Conservation (phyloP, 2,113 vertebrate genomes). For the Fulica atra region DNA sequence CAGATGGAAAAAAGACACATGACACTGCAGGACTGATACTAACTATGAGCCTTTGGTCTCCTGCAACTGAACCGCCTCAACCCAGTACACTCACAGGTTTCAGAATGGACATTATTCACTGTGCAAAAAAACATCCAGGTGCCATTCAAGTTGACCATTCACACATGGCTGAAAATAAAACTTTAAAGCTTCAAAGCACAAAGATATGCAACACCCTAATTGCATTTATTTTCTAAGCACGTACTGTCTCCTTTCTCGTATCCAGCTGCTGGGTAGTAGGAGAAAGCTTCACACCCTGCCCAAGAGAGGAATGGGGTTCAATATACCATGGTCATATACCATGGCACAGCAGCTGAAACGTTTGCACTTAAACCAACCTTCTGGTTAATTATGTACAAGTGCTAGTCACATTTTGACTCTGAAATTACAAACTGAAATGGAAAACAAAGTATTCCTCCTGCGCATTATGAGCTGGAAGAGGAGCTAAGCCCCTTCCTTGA, state of each 20-base stretch:
- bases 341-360: neutral
- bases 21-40: neutral
- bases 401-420: neutral
- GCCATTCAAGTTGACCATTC: neutral
- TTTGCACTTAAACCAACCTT: neutral
- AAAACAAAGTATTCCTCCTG: neutral
- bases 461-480: neutral
- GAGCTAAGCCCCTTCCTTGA: neutral
- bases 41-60: neutral
- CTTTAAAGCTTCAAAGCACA: neutral
- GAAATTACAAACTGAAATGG: neutral
- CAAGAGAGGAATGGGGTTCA: neutral
- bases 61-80: neutral
- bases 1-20: neutral
- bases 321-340: neutral
- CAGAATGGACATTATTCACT: neutral
- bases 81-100: neutral
- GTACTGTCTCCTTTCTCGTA: neutral
- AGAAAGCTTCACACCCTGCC: neutral
- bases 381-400: neutral
- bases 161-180: neutral
- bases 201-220: neutral
- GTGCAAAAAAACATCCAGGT: neutral
- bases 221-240: neutral
- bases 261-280: neutral